Percentiles rank a stretch among this genome's conserved stretches.
phyloP scores from a whole-genome alignment of 2,888 invertebrate species.

The Mimachlamys varia region DNA sequence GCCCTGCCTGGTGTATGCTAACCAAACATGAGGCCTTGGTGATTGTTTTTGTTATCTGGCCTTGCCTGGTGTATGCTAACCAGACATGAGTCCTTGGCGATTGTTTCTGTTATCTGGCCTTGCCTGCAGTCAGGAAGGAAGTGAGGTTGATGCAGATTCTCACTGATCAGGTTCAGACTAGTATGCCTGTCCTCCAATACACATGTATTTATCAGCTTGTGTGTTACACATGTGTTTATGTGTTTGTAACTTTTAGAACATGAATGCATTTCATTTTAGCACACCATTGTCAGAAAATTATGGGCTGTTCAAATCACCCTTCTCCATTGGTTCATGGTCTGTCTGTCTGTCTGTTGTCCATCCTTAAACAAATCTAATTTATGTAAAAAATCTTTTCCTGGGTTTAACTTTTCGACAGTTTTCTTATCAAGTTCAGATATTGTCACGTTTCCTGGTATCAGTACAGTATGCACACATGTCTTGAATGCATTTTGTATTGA shows the following conservation, averaged over 20 bases:
- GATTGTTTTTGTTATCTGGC: too few relatives aligned
- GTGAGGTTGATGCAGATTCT: conserved; percentile 4
- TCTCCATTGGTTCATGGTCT: too few relatives aligned
- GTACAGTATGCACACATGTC: neutral
- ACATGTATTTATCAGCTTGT: neutral
- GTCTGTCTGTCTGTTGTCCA: too few relatives aligned
- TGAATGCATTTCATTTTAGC: too few relatives aligned
- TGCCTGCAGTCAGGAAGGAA: conserved; percentile 23
- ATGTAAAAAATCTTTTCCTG: too few relatives aligned
- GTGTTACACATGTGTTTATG: too few relatives aligned
- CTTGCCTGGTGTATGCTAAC: neutral
- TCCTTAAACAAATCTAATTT: too few relatives aligned
- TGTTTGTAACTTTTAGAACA: too few relatives aligned
- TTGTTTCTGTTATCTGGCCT: neutral
- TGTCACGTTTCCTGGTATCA: neutral
- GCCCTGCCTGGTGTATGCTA: neutral
- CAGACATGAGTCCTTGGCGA: neutral
- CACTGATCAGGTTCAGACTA: neutral
- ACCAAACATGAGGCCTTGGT: too few relatives aligned
- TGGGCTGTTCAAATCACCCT: too few relatives aligned
- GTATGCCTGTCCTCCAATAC: neutral
- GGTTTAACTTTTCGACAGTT: neutral
- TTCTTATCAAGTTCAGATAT: neutral
- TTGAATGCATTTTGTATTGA: too few relatives aligned
- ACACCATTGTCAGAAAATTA: too few relatives aligned